Percentiles rank a stretch among this genome's conserved stretches.
phyloP scores from a whole-genome alignment of 2,888 invertebrate species.

The Plebejus argus region DNA sequence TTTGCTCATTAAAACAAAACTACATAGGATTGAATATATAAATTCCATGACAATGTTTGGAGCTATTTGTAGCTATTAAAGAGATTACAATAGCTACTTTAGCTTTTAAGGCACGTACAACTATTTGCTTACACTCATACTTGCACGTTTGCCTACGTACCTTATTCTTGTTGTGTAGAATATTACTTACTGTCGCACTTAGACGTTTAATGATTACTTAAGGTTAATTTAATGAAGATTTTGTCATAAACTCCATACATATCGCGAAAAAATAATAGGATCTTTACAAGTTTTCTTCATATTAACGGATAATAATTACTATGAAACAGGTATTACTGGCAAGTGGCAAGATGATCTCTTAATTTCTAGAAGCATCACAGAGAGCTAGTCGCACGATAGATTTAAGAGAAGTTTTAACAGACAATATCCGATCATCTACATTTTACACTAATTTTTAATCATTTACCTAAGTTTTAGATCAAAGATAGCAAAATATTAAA shows the following conservation, averaged over 20 bases:
- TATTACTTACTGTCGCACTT: too few relatives aligned
- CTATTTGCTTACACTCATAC: neutral
- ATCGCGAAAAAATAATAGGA: too few relatives aligned
- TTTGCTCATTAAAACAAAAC: constrained; percentile 13
- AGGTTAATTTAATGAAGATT: too few relatives aligned
- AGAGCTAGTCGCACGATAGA: neutral
- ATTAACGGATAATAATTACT: neutral
- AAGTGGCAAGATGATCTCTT: constrained; percentile 16
- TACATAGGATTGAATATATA: neutral
- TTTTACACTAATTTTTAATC: neutral
- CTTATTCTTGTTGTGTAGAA: too few relatives aligned
- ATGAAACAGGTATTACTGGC: neutral
- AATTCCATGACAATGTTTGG: neutral
- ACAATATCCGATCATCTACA: neutral
- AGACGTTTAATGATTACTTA: too few relatives aligned
- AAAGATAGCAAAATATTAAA: neutral
- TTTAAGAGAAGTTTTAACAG: neutral
- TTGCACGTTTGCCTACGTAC: neutral
- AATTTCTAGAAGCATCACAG: constrained; percentile 18
- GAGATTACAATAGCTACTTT: neutral
- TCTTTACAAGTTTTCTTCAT: too few relatives aligned
- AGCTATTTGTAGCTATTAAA: neutral
- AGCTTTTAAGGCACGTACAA: constrained; percentile 5
- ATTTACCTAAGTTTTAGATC: neutral
- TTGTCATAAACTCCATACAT: too few relatives aligned